These are phyloP conservation scores for Aphaenogaster ashmeadi DNA, from an alignment of 1,140 invertebrate species.

Conservation along the genomic window DNA sequence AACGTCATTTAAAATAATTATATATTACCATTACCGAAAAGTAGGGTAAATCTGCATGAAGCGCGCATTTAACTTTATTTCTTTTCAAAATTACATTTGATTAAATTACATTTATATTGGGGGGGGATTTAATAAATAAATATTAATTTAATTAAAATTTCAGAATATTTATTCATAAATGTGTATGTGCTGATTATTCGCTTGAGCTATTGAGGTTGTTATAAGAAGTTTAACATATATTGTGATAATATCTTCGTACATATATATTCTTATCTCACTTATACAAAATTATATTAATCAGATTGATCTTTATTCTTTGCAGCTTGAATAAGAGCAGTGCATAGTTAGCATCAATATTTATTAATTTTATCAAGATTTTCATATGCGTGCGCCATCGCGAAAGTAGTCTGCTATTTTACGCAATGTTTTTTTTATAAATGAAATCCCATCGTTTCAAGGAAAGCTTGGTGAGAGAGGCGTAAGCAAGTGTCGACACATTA, in stretches of 20 bases:
- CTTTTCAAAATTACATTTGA: not conserved
- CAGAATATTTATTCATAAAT: conserved; percentile 17
- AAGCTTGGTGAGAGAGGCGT: not conserved
- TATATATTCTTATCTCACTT: not conserved
- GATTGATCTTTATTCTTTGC: not conserved
- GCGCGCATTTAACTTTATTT: conserved; percentile 9
- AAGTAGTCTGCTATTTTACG: not conserved
- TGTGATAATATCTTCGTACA: not conserved
- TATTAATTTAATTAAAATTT: conserved; percentile 18
- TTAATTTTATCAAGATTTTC: conserved; percentile 9
- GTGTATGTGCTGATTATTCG: conserved; percentile 5
- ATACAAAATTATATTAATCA: not conserved
- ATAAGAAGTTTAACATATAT: not conserved
- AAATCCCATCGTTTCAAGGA: conserved; percentile 1
- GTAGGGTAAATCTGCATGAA: not conserved
- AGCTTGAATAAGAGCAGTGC: not conserved
- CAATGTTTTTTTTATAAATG: not conserved
- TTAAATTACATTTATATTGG: not conserved
- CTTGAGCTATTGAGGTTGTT: not conserved
- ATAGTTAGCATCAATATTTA: not conserved
- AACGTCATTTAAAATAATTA: not conserved
- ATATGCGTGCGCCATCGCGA: not conserved
- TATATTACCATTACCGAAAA: conserved; percentile 22
- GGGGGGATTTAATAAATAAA: not conserved
- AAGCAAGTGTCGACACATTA: conserved; percentile 25